phyloP scores from a whole-genome alignment of 2,797 vertebrate genomes.

The Chiloscyllium punctatum region DNA sequence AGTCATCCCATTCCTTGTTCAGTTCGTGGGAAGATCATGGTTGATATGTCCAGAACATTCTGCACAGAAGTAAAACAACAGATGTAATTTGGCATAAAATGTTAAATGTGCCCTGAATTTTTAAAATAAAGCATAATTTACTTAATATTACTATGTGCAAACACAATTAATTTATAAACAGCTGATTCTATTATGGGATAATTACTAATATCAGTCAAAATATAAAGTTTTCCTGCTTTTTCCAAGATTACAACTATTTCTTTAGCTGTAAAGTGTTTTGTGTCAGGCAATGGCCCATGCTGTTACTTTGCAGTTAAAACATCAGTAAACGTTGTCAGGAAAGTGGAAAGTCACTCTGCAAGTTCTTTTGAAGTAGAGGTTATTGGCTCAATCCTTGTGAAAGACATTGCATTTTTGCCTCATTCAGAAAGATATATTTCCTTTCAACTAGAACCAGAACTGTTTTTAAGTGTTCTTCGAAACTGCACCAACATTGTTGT shows the following conservation, averaged over 20 bases:
- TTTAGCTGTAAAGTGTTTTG: too few relatives aligned
- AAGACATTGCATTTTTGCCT: background rate
- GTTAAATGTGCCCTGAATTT: background rate
- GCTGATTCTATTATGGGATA: background rate
- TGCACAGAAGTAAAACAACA: too few relatives aligned
- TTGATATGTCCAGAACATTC: too few relatives aligned
- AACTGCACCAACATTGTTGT: too few relatives aligned
- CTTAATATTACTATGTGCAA: background rate
- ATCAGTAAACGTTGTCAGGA: background rate
- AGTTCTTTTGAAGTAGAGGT: background rate
- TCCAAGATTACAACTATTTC: too few relatives aligned
- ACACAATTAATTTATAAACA: background rate
- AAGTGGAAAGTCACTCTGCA: background rate
- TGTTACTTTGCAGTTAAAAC: background rate
- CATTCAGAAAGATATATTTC: background rate
- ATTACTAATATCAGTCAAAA: background rate
- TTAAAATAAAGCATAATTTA: background rate
- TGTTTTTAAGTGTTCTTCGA: too few relatives aligned
- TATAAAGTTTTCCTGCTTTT: background rate
- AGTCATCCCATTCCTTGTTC: too few relatives aligned
- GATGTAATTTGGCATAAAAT: too few relatives aligned
- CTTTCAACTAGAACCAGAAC: background rate
- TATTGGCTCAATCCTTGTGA: background rate
- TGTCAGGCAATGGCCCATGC: background rate
- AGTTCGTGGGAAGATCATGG: too few relatives aligned